phyloP scores from a whole-genome alignment of 2,113 vertebrate species.

The Xiphophorus maculatus region DNA sequence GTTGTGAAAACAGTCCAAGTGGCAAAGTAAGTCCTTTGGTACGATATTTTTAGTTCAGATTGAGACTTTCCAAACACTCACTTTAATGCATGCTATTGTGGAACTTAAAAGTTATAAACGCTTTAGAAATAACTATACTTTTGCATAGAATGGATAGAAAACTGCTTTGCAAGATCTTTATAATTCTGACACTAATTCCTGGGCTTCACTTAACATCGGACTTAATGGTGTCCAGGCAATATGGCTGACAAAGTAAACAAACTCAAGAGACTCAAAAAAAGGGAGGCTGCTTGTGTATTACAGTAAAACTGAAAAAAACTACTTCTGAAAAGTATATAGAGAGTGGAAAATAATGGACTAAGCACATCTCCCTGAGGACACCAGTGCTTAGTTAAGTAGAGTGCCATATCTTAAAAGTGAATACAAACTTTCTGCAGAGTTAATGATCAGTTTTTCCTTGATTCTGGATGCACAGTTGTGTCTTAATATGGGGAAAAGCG shows the following conservation, averaged over 20 bases:
- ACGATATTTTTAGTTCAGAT: neutral
- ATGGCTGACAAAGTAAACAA: neutral
- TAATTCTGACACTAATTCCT: no score
- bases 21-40: constrained; percentile 51
- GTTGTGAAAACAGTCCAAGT: constrained; percentile 56
- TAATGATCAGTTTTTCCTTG: no score
- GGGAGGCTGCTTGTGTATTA: neutral
- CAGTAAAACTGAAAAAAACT: neutral
- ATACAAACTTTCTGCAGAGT: neutral
- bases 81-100: neutral
- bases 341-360: neutral
- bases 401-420: neutral
- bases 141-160: no score
- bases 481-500: neutral
- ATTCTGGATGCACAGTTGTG: neutral
- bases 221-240: neutral
- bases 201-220: neutral
- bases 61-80: neutral
- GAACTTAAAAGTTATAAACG: neutral
- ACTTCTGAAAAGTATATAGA: neutral
- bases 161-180: no score
- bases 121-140: neutral
- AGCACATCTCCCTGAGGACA: neutral
- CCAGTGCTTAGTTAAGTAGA: neutral
- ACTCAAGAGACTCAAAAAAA: neutral